phyloP scores from a whole-genome alignment of 2,797 vertebrate genomes.

The Atherinosoma microstoma region DNA sequence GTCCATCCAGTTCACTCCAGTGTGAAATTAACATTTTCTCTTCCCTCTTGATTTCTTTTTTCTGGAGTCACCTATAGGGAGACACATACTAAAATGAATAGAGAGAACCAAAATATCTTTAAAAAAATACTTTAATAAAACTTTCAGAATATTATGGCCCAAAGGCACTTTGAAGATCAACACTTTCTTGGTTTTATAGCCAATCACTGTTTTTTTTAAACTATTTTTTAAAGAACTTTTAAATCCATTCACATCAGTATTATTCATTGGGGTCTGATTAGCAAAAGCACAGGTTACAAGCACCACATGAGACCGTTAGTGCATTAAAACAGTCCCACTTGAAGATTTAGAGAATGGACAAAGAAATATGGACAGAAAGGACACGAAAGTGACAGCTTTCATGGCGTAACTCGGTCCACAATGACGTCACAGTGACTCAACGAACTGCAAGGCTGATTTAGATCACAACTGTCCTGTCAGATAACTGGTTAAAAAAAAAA shows the following conservation, averaged over 20 bases:
- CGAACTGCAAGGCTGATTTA: conserved; percentile 42
- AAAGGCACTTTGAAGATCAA: neutral
- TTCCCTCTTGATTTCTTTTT: conserved; percentile 82
- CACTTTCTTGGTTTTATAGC: neutral
- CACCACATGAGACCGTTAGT: conserved; percentile 64
- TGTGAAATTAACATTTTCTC: conserved; percentile 73
- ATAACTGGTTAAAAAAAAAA: conserved; percentile 5
- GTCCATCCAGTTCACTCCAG: conserved; percentile 44
- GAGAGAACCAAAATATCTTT: conserved; percentile 9
- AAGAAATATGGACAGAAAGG: conserved; percentile 66
- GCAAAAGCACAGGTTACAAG: conserved; percentile 60
- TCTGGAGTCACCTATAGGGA: conserved; percentile 73
- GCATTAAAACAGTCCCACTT: conserved; percentile 43
- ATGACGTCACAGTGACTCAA: conserved; percentile 57
- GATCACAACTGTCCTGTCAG: conserved; percentile 18
- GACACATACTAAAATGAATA: conserved; percentile 67
- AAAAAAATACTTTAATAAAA: conserved; percentile 38
- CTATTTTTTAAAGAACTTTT: conserved; percentile 22
- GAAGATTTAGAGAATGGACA: conserved; percentile 65
- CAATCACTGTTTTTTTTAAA: too few species aligned
- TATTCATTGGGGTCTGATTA: conserved; percentile 24
- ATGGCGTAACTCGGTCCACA: conserved; percentile 60
- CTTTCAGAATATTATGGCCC: neutral
- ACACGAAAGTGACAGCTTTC: conserved; percentile 67
- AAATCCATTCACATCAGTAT: conserved; percentile 31